phyloP scores from a whole-genome alignment of 2,113 vertebrate genomes.

The Tragelaphus buxtoni region DNA sequence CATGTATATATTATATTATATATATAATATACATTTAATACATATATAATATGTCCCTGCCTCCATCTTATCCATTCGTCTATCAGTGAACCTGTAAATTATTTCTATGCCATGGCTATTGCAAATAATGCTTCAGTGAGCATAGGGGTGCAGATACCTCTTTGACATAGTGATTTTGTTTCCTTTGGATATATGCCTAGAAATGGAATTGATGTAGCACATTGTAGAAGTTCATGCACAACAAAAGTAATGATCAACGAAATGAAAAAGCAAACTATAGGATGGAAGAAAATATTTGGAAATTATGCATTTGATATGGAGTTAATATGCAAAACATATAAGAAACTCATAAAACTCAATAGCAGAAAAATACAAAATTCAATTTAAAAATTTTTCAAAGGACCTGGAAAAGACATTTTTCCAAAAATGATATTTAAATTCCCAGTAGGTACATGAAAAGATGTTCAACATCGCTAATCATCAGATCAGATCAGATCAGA shows the following conservation, averaged over 20 bases:
- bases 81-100: not conserved
- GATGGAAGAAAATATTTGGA: too few relatives aligned
- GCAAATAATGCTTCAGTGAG: not conserved
- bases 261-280: not conserved
- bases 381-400: not conserved
- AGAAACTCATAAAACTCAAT: not conserved
- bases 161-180: not conserved
- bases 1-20: too few relatives aligned
- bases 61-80: not conserved
- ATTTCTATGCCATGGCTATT: not conserved
- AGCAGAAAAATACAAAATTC: not conserved
- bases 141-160: not conserved
- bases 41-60: not conserved
- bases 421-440: not conserved
- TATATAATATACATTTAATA: too few relatives aligned
- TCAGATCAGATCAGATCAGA: too few relatives aligned
- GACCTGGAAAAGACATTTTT: not conserved
- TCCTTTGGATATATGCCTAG: not conserved
- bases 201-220: not conserved
- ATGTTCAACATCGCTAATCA: not conserved
- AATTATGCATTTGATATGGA: too few relatives aligned
- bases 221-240: not conserved
- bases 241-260: not conserved
- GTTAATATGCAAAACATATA: too few relatives aligned
- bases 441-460: not conserved